phyloP scores from a whole-genome alignment of 2,888 invertebrate genomes.

The Trichacis sp. region DNA sequence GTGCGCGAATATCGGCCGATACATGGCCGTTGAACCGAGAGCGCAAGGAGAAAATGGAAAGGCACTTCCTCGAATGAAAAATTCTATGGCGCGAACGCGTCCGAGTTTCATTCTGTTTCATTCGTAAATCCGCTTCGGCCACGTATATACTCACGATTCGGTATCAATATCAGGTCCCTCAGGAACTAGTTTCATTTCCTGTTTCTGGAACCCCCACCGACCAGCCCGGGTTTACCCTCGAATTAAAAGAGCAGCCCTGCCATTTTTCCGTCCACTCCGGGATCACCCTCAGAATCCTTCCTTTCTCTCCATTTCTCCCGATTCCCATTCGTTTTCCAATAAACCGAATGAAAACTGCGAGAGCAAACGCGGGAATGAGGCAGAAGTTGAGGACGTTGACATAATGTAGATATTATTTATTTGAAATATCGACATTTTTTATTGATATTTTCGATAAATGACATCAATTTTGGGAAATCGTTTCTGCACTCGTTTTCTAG shows the following conservation, averaged over 20 bases:
- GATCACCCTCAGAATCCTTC: slow-evolving; percentile 9
- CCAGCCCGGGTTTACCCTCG: slow-evolving; percentile 47
- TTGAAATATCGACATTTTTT: too few relatives aligned
- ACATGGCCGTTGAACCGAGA: too few relatives aligned
- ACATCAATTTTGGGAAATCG: too few relatives aligned
- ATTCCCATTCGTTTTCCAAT: too few relatives aligned
- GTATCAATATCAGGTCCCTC: slow-evolving; percentile 52
- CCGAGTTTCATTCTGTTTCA: slow-evolving; percentile 14
- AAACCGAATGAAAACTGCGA: too few relatives aligned
- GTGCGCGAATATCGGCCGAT: too few relatives aligned
- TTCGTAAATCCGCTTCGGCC: slow-evolving; percentile 49
- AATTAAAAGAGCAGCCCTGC: slow-evolving; percentile 56
- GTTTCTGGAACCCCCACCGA: too few relatives aligned
- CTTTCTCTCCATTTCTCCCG: background rate
- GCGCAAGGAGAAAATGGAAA: slow-evolving; percentile 8
- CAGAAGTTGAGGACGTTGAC: slow-evolving; percentile 31
- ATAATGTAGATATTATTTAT: too few relatives aligned
- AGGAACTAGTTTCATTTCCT: too few relatives aligned
- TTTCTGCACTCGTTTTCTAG: too few relatives aligned
- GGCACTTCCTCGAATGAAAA: slow-evolving; percentile 17
- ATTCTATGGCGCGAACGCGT: slow-evolving; percentile 18
- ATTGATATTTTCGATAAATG: too few relatives aligned
- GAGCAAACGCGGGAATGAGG: too few relatives aligned
- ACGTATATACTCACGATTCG: slow-evolving; percentile 49
- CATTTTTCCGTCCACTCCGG: slow-evolving; percentile 16